Evolutionary conservation across 2,113 vertebrate genomes (phyloP).

Genomic region (cat (Felis catus)): DNA sequence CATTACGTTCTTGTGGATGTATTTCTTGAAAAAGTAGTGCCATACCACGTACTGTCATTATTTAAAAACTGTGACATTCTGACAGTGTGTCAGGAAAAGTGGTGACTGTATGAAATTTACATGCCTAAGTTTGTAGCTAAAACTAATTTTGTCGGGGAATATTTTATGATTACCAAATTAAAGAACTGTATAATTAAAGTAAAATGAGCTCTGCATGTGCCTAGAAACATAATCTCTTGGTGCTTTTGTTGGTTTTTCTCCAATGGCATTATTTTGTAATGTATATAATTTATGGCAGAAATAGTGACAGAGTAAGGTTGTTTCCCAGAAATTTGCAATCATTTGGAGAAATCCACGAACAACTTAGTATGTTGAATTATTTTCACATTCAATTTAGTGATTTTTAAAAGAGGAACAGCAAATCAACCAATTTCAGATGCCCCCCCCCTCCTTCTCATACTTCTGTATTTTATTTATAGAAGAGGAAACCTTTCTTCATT

Average conservation of each 20-base stretch:
- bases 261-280: constrained; percentile 51
- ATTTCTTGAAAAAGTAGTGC: constrained; percentile 71
- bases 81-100: constrained; percentile 73
- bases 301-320: constrained; percentile 36
- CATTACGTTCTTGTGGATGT: constrained; percentile 45
- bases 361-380: constrained; percentile 40
- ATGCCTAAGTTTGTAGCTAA: constrained; percentile 74
- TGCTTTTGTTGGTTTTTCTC: constrained; percentile 46
- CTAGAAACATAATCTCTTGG: constrained; percentile 55
- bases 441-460: constrained; percentile 16
- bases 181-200: constrained; percentile 74
- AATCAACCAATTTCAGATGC: constrained; percentile 61
- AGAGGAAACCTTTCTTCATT: constrained; percentile 76
- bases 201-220: constrained; percentile 67
- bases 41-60: constrained; percentile 59
- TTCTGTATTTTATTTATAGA: constrained; percentile 80
- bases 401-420: constrained; percentile 74
- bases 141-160: constrained; percentile 79
- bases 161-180: constrained; percentile 81
- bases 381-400: constrained; percentile 48
- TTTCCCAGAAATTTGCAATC: constrained; percentile 42
- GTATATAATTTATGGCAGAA: constrained; percentile 53
- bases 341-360: constrained; percentile 40
- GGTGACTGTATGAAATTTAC: constrained; percentile 74
- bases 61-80: constrained; percentile 75